Evolutionary conservation across 2,888 invertebrate genomes (phyloP).

Genomic region (Malthinus flaveolus): DNA sequence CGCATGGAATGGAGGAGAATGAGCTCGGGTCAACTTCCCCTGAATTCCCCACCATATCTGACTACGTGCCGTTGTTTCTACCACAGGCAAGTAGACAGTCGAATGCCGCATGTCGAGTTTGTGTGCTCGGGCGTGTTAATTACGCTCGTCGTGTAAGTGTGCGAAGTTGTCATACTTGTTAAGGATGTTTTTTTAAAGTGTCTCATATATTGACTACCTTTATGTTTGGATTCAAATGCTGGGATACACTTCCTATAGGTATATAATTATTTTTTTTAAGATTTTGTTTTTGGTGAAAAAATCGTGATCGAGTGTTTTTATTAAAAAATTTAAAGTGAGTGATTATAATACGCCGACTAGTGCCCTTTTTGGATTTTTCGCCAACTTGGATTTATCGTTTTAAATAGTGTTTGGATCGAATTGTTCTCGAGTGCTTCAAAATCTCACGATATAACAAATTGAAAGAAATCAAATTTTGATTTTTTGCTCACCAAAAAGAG

Average conservation of each 20-base stretch:
- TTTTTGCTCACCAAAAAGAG: background rate
- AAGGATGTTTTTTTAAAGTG: conserved; percentile 38
- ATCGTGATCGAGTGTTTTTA: conserved; percentile 1
- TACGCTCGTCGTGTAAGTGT: conserved; percentile 29
- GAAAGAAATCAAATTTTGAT: background rate
- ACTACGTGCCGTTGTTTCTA: conserved; percentile 65
- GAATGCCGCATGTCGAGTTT: conserved; percentile 44
- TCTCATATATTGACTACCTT: conserved; percentile 45
- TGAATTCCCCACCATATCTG: conserved; percentile 55
- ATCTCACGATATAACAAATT: background rate
- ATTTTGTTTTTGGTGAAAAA: background rate
- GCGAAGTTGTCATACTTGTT: conserved; percentile 25
- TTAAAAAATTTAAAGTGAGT: background rate
- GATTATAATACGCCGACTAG: background rate
- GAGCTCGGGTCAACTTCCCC: conserved; percentile 61
- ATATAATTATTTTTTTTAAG: conserved; percentile 40
- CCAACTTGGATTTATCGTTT: background rate
- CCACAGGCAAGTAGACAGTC: conserved; percentile 56
- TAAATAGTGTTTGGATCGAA: background rate
- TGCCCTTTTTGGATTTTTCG: background rate
- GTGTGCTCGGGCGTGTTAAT: conserved; percentile 34
- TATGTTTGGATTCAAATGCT: conserved; percentile 66
- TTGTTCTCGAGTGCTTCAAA: background rate
- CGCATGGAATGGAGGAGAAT: conserved; percentile 55
- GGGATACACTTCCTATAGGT: conserved; percentile 71